Evolutionary conservation across 2,797 vertebrate species (phyloP).

Genomic region (Centropyge bicolor): DNA sequence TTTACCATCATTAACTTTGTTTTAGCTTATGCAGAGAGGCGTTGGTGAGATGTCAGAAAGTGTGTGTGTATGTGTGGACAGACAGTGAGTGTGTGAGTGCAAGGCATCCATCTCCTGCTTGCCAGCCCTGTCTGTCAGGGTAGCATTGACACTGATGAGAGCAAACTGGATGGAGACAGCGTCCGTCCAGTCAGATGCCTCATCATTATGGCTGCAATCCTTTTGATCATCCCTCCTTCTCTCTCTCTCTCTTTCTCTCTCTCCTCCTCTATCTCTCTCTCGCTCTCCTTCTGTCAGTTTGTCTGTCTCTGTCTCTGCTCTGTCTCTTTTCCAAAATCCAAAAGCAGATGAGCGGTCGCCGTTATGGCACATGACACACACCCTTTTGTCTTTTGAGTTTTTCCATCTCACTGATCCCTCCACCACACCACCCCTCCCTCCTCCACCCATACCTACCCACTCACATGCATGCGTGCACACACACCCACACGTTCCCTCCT

Average conservation of each 20-base stretch:
- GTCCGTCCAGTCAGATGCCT: constrained; percentile 72
- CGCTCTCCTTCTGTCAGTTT: constrained; percentile 48
- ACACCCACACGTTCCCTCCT: constrained; percentile 24
- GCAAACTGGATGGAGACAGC: constrained; percentile 80
- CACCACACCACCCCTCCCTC: background rate
- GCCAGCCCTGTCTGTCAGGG: constrained; percentile 58
- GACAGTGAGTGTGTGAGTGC: constrained; percentile 50
- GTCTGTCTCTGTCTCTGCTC: constrained; percentile 53
- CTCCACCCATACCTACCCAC: constrained; percentile 34
- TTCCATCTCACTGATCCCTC: constrained; percentile 68
- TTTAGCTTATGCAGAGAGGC: constrained; percentile 1
- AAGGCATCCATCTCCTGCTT: constrained; percentile 57
- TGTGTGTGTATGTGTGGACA: constrained; percentile 35
- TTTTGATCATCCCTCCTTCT: constrained; percentile 78
- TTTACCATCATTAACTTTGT: constrained; percentile 1
- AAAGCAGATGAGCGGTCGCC: constrained; percentile 63
- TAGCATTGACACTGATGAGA: constrained; percentile 80
- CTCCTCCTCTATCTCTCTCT: constrained; percentile 25
- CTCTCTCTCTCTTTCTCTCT: constrained; percentile 28
- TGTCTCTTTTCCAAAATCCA: constrained; percentile 48
- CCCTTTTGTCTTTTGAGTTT: constrained; percentile 74
- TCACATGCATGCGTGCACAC: constrained; percentile 6
- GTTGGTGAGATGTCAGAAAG: constrained; percentile 29
- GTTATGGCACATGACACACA: constrained; percentile 67
- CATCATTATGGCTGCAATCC: constrained; percentile 74